These are phyloP conservation scores for Cheilosia pagana DNA, from an alignment of 2,888 invertebrate genomes.

Conservation along the genomic window DNA sequence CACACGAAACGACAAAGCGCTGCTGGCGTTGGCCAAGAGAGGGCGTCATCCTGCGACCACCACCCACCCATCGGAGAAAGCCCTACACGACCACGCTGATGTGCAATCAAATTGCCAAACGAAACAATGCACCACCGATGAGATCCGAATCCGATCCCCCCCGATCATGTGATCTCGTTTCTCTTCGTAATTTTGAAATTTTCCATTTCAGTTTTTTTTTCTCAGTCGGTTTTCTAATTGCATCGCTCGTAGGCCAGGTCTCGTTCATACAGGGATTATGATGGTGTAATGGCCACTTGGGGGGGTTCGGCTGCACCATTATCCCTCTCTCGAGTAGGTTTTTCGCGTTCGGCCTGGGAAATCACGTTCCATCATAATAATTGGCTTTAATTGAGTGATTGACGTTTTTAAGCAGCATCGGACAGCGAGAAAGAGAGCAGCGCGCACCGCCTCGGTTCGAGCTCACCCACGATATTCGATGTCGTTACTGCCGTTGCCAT, in stretches of 20 bases:
- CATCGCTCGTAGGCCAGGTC: constrained; percentile 57
- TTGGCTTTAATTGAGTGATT: constrained; percentile 83
- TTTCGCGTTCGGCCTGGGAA: constrained; percentile 66
- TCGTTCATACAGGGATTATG: constrained; percentile 66
- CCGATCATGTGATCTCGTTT: constrained; percentile 65
- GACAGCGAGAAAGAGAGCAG: constrained; percentile 37
- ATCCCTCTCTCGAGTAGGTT: constrained; percentile 58
- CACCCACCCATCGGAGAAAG: constrained; percentile 51
- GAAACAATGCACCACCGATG: constrained; percentile 52
- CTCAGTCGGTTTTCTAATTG: constrained; percentile 59
- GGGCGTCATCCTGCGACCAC: constrained; percentile 45
- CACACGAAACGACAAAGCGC: constrained; percentile 67
- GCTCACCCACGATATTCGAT: constrained; percentile 74
- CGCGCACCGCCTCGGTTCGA: not conserved
- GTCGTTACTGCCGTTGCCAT: constrained; percentile 48
- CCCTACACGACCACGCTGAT: constrained; percentile 45
- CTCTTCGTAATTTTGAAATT: constrained; percentile 60
- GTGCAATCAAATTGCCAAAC: constrained; percentile 69
- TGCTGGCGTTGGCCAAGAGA: constrained; percentile 44
- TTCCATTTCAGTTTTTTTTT: constrained; percentile 35
- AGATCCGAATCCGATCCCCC: not conserved
- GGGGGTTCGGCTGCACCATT: constrained; percentile 62
- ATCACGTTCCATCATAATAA: constrained; percentile 79
- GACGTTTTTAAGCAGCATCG: constrained; percentile 80
- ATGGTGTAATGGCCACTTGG: constrained; percentile 70